Evolutionary conservation across 2,113 vertebrate genomes (phyloP).

Genomic region (Toxostoma redivivum): DNA sequence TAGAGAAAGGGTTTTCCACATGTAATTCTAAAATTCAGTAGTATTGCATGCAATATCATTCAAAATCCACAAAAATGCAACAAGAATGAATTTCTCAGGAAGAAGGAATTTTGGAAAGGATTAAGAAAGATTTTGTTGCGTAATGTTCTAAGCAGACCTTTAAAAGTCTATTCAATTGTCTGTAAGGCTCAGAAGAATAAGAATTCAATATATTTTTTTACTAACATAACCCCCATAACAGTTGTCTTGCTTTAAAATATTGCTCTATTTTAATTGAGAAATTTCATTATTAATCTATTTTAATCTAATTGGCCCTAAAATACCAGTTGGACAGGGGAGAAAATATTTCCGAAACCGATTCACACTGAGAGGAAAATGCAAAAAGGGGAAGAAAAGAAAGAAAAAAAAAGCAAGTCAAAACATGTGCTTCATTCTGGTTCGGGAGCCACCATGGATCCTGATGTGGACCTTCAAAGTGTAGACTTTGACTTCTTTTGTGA

Average conservation of each 20-base stretch:
- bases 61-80: not conserved
- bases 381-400: not conserved
- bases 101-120: not conserved
- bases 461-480: not conserved
- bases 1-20: not conserved
- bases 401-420: not conserved
- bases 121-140: not conserved
- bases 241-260: not conserved
- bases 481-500: not conserved
- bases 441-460: accelerated
- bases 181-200: not conserved
- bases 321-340: not conserved
- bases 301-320: not conserved
- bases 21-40: not conserved
- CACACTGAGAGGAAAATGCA: not conserved
- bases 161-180: not conserved
- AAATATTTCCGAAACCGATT: not conserved
- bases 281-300: no score
- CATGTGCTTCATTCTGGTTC: not conserved
- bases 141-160: not conserved
- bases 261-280: not conserved
- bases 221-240: not conserved
- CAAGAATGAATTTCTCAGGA: not conserved
- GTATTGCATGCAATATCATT: not conserved
- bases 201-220: not conserved